Base-by-base conservation (phyloP, 2,888 invertebrate species). In the Onchidella celtica region DNA sequence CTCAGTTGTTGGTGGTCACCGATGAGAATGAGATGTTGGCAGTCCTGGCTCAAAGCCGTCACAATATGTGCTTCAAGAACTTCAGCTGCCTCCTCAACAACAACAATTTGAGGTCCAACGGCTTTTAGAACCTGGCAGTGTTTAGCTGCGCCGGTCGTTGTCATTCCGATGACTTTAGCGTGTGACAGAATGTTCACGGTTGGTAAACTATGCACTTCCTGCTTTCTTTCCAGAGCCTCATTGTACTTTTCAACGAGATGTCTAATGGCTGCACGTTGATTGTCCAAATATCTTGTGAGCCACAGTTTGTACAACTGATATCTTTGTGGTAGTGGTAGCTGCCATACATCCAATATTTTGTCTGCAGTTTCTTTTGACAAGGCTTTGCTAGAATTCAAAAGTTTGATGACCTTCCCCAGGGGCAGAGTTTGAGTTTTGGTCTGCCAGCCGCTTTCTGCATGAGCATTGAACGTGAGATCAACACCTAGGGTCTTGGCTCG, bases 21-120 rank as follows among this genome's bases (percentile, higher is more conserved):
- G 83, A 97, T 96, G 17, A 97, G 94, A 88, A 97, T 96, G 0
- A 97, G 94, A 91, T 97, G 97, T 90, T 97, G 94, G 83, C 96
- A 96, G 70, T 95, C 93, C 34, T 94, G 92, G 0, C 96, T 96
- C 27, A 97, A 93, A 0, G 96, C 95, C 0, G 96, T 95, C 0
- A 97, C 93, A 14, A 97, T 95, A 90, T 97, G 97, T 0, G 96
- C 95, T 91, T 97, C 97, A 55, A 97, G 92, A 0, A 83, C 81
- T 73, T 84, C 97, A 0, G 97, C 97, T 0, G 97, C 97, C 93
- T 98, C 97, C 92, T 98, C 97, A 0, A 97, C 96, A 24, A 95
- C 91, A 14, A 94, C 91, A 40, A 94, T 92, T 34, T 87, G 87
- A n/a, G 93, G 93, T 4, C 89, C 84, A 17, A 94, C 86, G 21